phyloP scores from a whole-genome alignment of 1,140 invertebrate genomes.

The Nylanderia fulva region DNA sequence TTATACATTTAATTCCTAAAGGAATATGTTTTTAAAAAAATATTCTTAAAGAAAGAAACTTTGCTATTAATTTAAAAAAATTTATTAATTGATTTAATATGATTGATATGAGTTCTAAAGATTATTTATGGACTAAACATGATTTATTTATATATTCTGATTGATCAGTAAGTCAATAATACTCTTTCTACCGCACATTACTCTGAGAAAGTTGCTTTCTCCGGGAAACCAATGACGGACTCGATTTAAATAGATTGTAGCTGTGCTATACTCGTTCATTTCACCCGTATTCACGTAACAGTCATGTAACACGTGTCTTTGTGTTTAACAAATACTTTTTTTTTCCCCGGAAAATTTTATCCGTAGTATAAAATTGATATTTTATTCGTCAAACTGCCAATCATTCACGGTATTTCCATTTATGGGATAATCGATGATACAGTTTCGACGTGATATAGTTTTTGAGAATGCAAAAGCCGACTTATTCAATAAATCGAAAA shows the following conservation, averaged over 20 bases:
- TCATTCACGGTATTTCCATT: not conserved
- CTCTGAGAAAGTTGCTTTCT: slow-evolving; percentile 55
- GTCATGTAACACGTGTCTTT: not conserved
- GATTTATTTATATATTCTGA: not conserved
- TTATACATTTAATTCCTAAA: too few species aligned
- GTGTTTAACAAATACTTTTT: not conserved
- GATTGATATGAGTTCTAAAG: not conserved
- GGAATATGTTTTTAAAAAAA: too few species aligned
- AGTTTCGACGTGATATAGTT: not conserved
- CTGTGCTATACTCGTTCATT: slow-evolving; percentile 7
- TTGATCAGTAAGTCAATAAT: not conserved
- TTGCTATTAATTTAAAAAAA: too few species aligned
- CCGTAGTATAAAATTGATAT: not conserved
- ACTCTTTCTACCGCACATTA: slow-evolving; percentile 25
- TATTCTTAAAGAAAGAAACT: too few species aligned
- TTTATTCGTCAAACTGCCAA: not conserved
- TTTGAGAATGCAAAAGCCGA: slow-evolving; percentile 19
- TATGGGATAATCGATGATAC: slow-evolving; percentile 22
- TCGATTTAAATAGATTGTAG: slow-evolving; percentile 8
- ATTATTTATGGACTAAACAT: slow-evolving; percentile 6
- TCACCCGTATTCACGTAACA: slow-evolving; percentile 23
- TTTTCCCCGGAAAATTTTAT: not conserved
- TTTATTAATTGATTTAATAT: too few species aligned
- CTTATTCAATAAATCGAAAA: slow-evolving; percentile 39
- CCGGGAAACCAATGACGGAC: slow-evolving; percentile 42